phyloP scores from a whole-genome alignment of 2,888 invertebrate genomes.

The Xestia sexstrigata region DNA sequence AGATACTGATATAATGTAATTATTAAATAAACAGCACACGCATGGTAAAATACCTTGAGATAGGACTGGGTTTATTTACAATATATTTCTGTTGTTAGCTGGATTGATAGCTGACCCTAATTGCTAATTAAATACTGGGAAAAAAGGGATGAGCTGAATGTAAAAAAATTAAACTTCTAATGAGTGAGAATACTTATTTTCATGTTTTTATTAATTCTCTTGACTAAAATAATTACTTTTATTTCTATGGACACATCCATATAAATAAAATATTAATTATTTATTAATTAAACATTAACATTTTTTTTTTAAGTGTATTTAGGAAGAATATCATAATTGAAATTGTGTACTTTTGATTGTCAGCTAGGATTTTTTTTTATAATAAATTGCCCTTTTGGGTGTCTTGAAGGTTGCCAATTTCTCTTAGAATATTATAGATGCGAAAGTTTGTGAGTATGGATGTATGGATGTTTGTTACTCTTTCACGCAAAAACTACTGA shows the following conservation, averaged over 20 bases:
- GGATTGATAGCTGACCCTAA: neutral
- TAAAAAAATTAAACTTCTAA: neutral
- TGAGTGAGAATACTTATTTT: neutral
- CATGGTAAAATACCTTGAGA: constrained; percentile 46
- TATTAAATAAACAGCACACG: constrained; percentile 40
- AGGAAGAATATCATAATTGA: neutral
- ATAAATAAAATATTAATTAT: too few relatives aligned
- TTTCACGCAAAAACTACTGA: too few relatives aligned
- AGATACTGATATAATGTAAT: constrained; percentile 49
- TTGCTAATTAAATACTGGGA: neutral
- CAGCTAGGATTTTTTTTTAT: neutral
- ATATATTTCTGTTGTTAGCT: neutral
- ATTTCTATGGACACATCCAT: neutral
- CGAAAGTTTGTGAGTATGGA: too few relatives aligned
- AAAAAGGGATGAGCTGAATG: neutral
- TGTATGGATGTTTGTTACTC: too few relatives aligned
- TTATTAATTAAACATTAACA: too few relatives aligned
- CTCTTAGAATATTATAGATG: too few relatives aligned
- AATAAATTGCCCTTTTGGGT: neutral
- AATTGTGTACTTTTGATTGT: neutral
- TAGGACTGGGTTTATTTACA: constrained; percentile 39
- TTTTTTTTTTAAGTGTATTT: too few relatives aligned
- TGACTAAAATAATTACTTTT: neutral
- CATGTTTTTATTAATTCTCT: neutral
- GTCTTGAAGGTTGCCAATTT: neutral